Base-by-base conservation (phyloP, 2,797 vertebrate genomes). In the Spinus pinus region DNA sequence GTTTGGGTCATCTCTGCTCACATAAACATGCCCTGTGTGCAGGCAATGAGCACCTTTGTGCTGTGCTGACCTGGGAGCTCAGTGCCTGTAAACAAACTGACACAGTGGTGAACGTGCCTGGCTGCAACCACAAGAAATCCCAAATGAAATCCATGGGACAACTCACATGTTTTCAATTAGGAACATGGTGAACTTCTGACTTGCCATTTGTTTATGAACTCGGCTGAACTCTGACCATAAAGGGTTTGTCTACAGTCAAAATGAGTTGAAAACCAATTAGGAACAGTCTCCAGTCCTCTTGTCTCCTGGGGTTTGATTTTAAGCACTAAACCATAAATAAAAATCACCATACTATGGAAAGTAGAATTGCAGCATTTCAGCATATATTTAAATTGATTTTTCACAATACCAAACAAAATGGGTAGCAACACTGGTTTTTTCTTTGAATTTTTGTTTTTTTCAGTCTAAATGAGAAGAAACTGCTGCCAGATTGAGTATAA, bases 161-260 rank as follows among this genome's bases (percentile, higher is more conserved):
- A 53, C 51, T 90, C 89, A 39, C 42, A 61, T 60, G 86, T 77
- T 94, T 91, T 91, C 84, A 91, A 6, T 88, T 77, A 86, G 51
- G 85, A 81, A 88, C 2, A 0, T 39, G 62, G 62, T 93, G 94
- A 96, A 94, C 92, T 81, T 91, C 77, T 90, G 87, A 89, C 72
- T 82, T 67, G 79, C 35, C 74, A 53, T 79, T 95, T 94, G 77
- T 83, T 91, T 91, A 96, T 41, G 62, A 70, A 94, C 77, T 88
- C 42, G 0, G 77, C 44, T 93, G 93, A 96, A 84, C 88, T 73
- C 49, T 72, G 89, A 90, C 80, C 85, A 62, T 67, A 88, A 75
- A 65, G 44, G 73, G 77, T 60, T 73, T 73, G 73, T 67, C 73
- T 90, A 57, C 2, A 14, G 82, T 64, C 87, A 95, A 86, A 95